A percentile compares a stretch with the other conserved stretches of the same genome.
Conservation (phyloP, 2,113 vertebrate genomes). For the Psephotus haematonotus region DNA sequence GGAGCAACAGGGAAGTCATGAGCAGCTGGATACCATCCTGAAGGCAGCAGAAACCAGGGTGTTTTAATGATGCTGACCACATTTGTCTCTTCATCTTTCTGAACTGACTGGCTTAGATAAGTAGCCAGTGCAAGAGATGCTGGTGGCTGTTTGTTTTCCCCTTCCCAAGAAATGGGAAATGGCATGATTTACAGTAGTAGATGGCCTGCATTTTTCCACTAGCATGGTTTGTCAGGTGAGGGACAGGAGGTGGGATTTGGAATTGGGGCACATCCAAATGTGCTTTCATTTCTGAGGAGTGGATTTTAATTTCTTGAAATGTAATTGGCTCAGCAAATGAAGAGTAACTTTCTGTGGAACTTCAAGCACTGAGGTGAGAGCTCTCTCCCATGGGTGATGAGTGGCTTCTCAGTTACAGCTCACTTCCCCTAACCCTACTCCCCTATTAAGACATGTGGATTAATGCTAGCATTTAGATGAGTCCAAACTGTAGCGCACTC, state of each 20-base stretch:
- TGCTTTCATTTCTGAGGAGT: not conserved
- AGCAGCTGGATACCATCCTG: not conserved
- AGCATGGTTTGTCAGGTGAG: not conserved
- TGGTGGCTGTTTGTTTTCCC: not conserved
- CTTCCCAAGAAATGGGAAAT: not conserved
- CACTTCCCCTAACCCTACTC: not conserved
- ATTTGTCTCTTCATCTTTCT: not conserved
- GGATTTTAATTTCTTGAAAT: not conserved
- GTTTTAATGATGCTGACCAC: not conserved
- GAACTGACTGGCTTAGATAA: not conserved
- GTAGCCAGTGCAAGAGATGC: not conserved
- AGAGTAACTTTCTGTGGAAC: not conserved
- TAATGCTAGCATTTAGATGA: not conserved
- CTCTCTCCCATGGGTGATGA: not conserved
- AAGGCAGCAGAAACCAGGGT: not conserved
- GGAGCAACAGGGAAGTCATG: not conserved
- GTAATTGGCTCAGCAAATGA: not conserved
- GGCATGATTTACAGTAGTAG: not conserved
- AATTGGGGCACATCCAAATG: not conserved
- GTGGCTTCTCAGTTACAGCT: not conserved
- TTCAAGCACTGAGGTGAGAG: not conserved
- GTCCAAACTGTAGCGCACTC: not conserved
- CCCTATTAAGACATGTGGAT: not conserved
- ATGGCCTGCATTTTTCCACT: not conserved
- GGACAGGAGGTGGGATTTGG: not conserved